Percentiles rank a stretch among this genome's conserved stretches.
phyloP scores from a whole-genome alignment of 2,797 vertebrate species.

The Enteromius mattozi region DNA sequence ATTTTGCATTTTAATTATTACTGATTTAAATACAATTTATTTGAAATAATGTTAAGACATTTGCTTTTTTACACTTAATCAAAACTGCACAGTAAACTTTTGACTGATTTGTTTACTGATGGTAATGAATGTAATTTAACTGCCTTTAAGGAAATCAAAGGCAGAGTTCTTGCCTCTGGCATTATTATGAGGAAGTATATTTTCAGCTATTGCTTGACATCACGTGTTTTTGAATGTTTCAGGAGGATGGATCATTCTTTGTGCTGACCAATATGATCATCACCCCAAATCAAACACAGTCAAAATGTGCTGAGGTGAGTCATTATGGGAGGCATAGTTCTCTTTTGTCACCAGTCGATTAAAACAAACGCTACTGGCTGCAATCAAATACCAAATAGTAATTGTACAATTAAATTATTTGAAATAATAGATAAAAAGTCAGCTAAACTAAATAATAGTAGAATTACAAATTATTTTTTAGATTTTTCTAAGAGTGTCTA shows the following conservation, averaged over 20 bases:
- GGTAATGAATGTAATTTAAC: background rate
- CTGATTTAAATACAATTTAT: background rate
- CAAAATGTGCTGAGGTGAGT: conserved; percentile 82
- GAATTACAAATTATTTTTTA: background rate
- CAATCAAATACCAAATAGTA: background rate
- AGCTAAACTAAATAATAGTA: background rate
- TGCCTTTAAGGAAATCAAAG: too few relatives aligned
- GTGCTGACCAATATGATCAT: conserved; percentile 86
- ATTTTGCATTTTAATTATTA: background rate
- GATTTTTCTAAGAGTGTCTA: background rate
- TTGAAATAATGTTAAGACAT: background rate
- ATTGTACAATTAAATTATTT: background rate
- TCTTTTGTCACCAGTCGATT: background rate
- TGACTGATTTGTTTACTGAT: background rate
- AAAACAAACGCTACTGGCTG: background rate
- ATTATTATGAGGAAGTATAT: background rate
- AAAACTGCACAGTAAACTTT: background rate
- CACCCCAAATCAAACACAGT: conserved; percentile 82
- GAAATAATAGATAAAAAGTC: background rate
- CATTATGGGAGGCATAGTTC: background rate
- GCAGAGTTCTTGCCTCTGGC: background rate
- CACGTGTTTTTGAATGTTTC: background rate
- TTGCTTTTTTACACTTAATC: background rate
- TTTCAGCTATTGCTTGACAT: background rate
- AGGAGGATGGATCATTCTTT: conserved; percentile 86